Base-by-base conservation (phyloP, 1,140 invertebrate species). In the Schlechtendalia chinensis region DNA sequence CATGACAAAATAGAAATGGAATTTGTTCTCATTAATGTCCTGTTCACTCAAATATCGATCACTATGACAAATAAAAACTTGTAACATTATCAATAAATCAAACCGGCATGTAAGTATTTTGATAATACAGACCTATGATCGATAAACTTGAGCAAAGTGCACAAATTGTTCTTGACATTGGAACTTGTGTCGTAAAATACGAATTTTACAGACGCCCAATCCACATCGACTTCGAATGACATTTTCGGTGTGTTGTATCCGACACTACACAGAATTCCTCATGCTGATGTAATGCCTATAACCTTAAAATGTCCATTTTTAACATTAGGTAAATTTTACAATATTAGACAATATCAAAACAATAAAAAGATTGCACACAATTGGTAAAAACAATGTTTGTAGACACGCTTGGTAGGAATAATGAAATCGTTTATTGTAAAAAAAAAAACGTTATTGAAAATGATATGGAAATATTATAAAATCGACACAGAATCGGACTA, bases 121-220 rank as follows among this genome's bases (percentile, higher is more conserved):
- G 3, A 22, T 22, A 22, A 10, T 27, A 75, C 72, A 24, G 19
- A 79, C 75, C 56, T 79, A 50, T 79, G 75, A 50, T 47, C 22
- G 24, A 79, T 61, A 50, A 79, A 79, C 27, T 79, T 79, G 24
- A 79, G 58, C 39, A 79, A 50, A 47, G 56, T 61, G 17, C 5
- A 61, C 39, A 79, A 27, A 50, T 79, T 79, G 19, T 14, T 50
- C 27, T 79, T 79, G 4, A 58, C 39, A 29, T 61, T 79, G 39
- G 75, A 79, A 61, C 58, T 39, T 4, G 56, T 79, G 61, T 79
- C 75, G 39, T 63, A 79, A 63, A 79, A 63, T 50, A 79, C 11
- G 27, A 79, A 79, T 63, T 79, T 79, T 61, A 79, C 56, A 17
- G 75, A 79, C 0, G 75, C 16, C 75, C 75, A 79, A 50, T 79